Conservation (phyloP, 2,888 invertebrate species). For the Scaptomyza caliginosa region DNA sequence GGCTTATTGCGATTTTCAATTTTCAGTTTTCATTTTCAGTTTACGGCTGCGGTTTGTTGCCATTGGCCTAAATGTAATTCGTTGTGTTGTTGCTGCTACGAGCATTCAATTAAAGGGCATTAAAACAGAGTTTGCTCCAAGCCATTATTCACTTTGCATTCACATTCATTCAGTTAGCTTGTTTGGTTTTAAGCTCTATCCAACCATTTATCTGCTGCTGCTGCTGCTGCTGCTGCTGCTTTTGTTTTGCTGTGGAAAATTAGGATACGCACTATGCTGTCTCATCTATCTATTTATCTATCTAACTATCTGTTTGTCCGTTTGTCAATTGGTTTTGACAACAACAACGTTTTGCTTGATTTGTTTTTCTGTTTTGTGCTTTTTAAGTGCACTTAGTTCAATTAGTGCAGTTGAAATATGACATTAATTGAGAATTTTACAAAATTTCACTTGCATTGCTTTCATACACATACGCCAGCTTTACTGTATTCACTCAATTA, state of each 20-base stretch:
- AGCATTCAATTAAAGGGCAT: constrained; percentile 12
- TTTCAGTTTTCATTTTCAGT: constrained; percentile 35
- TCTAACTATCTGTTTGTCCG: not conserved
- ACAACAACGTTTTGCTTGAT: not conserved
- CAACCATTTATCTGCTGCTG: too few species aligned
- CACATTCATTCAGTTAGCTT: constrained; percentile 5
- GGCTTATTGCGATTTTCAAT: constrained; percentile 55
- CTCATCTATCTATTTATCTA: not conserved
- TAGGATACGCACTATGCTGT: not conserved
- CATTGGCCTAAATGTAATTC: constrained; percentile 55
- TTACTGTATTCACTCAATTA: constrained; percentile 35
- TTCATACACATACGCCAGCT: not conserved
- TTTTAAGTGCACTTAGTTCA: constrained; percentile 24
- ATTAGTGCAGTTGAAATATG: constrained; percentile 21
- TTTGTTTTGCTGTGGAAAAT: too few species aligned
- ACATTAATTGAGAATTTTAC: constrained; percentile 29
- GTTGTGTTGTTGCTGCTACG: constrained; percentile 14
- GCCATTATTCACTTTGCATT: constrained; percentile 9
- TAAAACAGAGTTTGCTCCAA: not conserved
- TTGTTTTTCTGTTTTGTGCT: constrained; percentile 2
- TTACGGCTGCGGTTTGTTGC: constrained; percentile 49
- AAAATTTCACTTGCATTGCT: constrained; percentile 17
- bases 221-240: too few species aligned
- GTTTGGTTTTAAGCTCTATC: constrained; percentile 15
- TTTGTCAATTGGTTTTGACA: not conserved